These are phyloP conservation scores for Lepidotrigona ventralis DNA, from an alignment of 1,140 invertebrate genomes.

Conservation along the genomic window DNA sequence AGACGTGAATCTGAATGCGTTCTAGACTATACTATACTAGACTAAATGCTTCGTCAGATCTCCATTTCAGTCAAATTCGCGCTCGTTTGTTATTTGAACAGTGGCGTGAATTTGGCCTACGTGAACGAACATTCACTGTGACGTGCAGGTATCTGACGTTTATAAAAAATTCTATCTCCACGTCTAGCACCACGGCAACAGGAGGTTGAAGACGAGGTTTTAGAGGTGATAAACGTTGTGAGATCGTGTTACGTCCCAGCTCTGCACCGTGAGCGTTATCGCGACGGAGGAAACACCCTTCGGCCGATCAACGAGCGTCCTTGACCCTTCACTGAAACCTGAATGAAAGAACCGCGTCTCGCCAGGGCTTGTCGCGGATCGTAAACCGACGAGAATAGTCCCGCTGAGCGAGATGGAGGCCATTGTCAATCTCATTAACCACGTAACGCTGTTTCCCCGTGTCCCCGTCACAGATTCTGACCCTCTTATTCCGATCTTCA, in stretches of 20 bases:
- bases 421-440: background rate
- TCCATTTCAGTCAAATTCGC: no score
- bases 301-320: background rate
- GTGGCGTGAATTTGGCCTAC: background rate
- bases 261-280: background rate
- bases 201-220: slow-evolving; percentile 2
- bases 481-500: no score
- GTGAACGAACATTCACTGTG: no score
- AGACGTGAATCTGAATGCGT: no score
- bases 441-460: background rate
- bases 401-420: no score
- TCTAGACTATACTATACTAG: no score
- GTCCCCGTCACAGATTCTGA: background rate
- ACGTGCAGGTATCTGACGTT: no score
- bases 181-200: no score
- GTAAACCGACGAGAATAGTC: background rate
- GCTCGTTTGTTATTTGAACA: no score
- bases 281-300: background rate
- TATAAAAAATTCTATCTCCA: no score
- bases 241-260: background rate
- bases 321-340: slow-evolving; percentile 42
- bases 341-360: slow-evolving; percentile 24
- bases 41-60: no score
- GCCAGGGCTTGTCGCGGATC: background rate
- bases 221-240: slow-evolving; percentile 55